Conservation (phyloP, 2,888 invertebrate genomes). For the Ischnus inquisitorius region DNA sequence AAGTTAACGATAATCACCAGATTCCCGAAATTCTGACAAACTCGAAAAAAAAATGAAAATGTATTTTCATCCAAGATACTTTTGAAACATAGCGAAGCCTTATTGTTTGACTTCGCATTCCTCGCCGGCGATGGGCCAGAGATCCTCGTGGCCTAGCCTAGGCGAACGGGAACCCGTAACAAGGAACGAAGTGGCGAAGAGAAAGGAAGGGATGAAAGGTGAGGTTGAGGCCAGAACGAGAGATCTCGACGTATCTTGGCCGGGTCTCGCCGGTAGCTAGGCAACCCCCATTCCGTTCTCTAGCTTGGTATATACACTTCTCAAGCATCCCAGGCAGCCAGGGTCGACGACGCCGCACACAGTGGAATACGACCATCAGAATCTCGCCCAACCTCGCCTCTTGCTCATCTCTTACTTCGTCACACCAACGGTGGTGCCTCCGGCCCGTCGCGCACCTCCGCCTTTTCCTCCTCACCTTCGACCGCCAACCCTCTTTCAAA, state of each 20-base stretch:
- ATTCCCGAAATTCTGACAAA: too few relatives aligned
- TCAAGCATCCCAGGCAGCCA: conserved; percentile 67
- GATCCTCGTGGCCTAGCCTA: neutral
- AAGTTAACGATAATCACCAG: too few relatives aligned
- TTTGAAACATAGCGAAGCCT: too few relatives aligned
- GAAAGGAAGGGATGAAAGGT: conserved; percentile 57
- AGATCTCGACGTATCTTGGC: conserved; percentile 84
- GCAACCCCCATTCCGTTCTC: conserved; percentile 81
- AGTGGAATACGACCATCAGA: conserved; percentile 56
- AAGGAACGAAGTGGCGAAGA: conserved; percentile 46
- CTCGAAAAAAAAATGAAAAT: too few relatives aligned
- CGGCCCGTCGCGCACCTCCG: conserved; percentile 64
- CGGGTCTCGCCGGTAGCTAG: conserved; percentile 85
- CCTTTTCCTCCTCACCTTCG: conserved; percentile 75
- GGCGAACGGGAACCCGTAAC: conserved; percentile 17
- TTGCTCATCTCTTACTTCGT: conserved; percentile 18
- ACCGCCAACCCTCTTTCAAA: conserved; percentile 70
- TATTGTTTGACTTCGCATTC: too few relatives aligned
- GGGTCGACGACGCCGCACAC: conserved; percentile 35
- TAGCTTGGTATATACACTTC: conserved; percentile 65
- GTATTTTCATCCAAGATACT: too few relatives aligned
- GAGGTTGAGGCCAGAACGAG: conserved; percentile 67
- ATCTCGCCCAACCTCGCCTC: conserved; percentile 66
- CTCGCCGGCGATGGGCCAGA: neutral
- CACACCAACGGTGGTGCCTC: conserved; percentile 3